Evolutionary conservation across 2,797 vertebrate genomes (phyloP), one percentile per base, ranked within the genome.

Genomic region (Percopsis omiscomaycus): DNA sequence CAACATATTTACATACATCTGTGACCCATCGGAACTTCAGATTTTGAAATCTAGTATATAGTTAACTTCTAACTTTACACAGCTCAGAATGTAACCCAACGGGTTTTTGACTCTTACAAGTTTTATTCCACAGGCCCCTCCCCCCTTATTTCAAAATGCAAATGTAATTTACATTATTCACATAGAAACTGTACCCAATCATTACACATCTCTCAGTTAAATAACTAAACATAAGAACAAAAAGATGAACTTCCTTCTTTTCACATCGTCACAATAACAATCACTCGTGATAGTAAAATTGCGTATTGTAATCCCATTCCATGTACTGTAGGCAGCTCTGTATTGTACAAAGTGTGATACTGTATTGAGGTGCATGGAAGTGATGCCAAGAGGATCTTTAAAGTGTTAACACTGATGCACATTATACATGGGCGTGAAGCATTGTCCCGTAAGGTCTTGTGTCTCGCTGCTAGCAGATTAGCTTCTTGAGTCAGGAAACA

Each of bases 131-230:
- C 74, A 83, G 45, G 82, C 49, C 57, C 59, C 59, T 70, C 68
- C 64, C 71, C 79, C 78, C 69, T 72, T 73, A 63, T 59, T 82
- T 68, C 59, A 32, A 82, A 81, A 64, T 67, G 54, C 70, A 66
- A 61, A 79, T 64, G 88, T 93, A 91, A 96, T 97, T 94, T 98
- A 98, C 96, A 98, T 91, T 98, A 96, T 98, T 96, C 94, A 98
- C 95, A 95, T 89, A 94, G 63, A 90, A 81, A 90, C 86, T 91
- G 93, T 92, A 93, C 89, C 93, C 94, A 92, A 91, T 92, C 83
- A 81, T 90, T 84, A 87, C 85, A 84, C 81, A 83, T 82, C 68
- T 86, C 75, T 85, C 88, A 92, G 92, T 96, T 96, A 96, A 98
- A 98, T 98, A 95, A 93, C 95, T 94, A 95, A 93, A 93, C 79